Conservation (phyloP, 2,797 vertebrate genomes). For the Natrix natrix region DNA sequence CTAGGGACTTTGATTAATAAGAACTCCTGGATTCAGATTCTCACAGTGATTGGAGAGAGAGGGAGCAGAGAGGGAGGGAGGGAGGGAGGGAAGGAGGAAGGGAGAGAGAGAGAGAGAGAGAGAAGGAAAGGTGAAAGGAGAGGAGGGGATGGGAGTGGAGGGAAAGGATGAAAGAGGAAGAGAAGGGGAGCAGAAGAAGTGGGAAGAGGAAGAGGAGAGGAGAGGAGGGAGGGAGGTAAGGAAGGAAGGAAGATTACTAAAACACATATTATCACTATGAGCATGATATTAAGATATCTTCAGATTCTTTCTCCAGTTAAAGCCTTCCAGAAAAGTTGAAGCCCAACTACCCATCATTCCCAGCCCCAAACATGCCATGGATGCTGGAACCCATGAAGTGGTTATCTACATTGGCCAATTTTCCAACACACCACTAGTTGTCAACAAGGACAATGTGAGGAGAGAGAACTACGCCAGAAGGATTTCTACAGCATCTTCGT, state of each 20-base stretch:
- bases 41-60: no score
- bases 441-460: neutral
- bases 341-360: neutral
- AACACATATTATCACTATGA: neutral
- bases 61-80: no score
- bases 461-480: neutral
- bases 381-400: neutral
- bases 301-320: neutral
- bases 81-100: no score
- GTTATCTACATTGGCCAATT: neutral
- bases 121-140: neutral
- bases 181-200: accelerated
- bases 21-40: no score
- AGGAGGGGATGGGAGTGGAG: accelerated
- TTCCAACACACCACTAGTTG: neutral
- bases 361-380: neutral
- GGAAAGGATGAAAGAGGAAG: no score
- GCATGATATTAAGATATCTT: neutral
- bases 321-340: neutral
- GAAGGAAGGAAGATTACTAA: neutral
- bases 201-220: neutral
- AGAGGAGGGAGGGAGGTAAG: neutral
- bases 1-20: no score
- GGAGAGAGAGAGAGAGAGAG: neutral
- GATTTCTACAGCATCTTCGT: neutral